Evolutionary conservation across 1,140 invertebrate species (phyloP), one percentile per base, ranked within the genome.

Genomic region (Nautilus pompilius): DNA sequence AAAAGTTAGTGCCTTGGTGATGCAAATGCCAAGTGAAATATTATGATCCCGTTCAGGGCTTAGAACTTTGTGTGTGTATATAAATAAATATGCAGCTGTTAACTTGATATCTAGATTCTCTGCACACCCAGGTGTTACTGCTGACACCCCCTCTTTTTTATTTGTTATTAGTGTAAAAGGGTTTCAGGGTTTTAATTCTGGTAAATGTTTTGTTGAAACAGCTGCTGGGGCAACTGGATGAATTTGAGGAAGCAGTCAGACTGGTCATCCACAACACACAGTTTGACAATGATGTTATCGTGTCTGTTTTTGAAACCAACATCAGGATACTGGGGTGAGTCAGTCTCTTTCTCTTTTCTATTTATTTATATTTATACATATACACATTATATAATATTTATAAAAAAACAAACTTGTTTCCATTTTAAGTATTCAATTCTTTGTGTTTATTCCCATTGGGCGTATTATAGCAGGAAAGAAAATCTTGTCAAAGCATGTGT

Each of bases 291-390:
- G 94, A 99, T 85, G 88, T 99, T 61, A 89, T 96, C 65, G 96
- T 99, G 17, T 98, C 95, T 1, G 93, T 99, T 6, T 99, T 99
- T 85, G 96, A 99, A 85, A 98, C 95, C 13, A 99, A 99, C 81
- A 99, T 99, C 74, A 85, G 96, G 65, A 90, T 99, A 84, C 84
- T 99, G 29, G 96, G 96, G 90, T 94, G 85, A 87, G 87, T 60
- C 30, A 36, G n/a, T n/a, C n/a, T n/a, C n/a, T 29, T 24, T 32
- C 33, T 33, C 15, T 60, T 6, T 59, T 15, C 15, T 17, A 20
- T 17, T 48, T 5, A 3, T 22, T 48, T 48, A 3, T 2, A 48
- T 13, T n/a, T n/a, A n/a, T n/a, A n/a, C n/a, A n/a, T n/a, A n/a
- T n/a, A n/a, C n/a, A n/a, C n/a, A n/a, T n/a, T n/a, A n/a, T n/a